A percentile compares a stretch with the other conserved stretches of the same genome.
Conservation (phyloP, 2,888 invertebrate genomes). For the Formica aserva region DNA sequence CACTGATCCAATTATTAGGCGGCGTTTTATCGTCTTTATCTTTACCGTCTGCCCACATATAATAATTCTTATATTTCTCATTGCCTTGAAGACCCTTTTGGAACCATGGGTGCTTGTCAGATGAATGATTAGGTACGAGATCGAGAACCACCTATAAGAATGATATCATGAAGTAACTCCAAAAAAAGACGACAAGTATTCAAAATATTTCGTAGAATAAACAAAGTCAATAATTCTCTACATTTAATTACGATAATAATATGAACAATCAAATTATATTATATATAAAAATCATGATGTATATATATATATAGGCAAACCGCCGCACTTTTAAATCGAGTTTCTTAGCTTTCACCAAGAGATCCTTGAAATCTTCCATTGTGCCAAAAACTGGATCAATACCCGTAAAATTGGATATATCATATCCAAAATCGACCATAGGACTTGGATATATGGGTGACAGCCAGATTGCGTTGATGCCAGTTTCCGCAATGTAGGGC, state of each 20-base stretch:
- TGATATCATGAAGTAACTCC: neutral
- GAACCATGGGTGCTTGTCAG: constrained; percentile 88
- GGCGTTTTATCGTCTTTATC: constrained; percentile 68
- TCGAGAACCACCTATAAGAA: constrained; percentile 87
- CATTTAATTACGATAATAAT: neutral
- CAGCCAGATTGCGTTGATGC: constrained; percentile 92
- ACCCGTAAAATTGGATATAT: constrained; percentile 92
- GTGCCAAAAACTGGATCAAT: constrained; percentile 92
- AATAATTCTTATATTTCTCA: constrained; percentile 86
- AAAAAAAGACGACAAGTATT: neutral
- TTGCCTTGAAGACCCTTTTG: constrained; percentile 80
- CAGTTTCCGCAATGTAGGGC: constrained; percentile 89
- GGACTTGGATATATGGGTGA: constrained; percentile 94
- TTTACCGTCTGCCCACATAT: constrained; percentile 85
- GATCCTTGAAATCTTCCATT: constrained; percentile 89
- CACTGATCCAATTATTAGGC: constrained; percentile 86
- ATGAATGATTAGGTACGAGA: constrained; percentile 88
- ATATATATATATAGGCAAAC: neutral
- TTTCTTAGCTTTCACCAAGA: constrained; percentile 88
- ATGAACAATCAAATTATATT: neutral
- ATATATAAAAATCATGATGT: neutral
- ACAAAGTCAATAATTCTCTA: neutral
- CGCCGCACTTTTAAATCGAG: constrained; percentile 86
- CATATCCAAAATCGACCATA: constrained; percentile 95
- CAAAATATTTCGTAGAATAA: too few species aligned